These are phyloP conservation scores for Argyra leucocephala DNA, from an alignment of 2,888 invertebrate genomes.

Conservation along the genomic window DNA sequence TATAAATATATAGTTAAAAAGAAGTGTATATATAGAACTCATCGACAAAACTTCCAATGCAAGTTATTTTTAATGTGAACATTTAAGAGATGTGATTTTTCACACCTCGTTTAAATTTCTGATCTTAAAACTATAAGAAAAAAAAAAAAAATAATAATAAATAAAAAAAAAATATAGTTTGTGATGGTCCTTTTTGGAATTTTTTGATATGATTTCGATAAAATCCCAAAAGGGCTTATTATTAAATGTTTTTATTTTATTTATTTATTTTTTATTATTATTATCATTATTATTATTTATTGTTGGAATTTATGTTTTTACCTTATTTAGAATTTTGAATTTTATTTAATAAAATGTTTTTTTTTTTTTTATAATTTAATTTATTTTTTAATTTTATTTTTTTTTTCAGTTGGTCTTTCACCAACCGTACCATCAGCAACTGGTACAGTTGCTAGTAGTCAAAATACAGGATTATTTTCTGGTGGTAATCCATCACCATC, in stretches of 20 bases:
- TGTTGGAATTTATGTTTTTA: not conserved
- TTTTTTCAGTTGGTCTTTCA: slow-evolving; percentile 34
- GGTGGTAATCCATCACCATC: slow-evolving; percentile 46
- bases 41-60: too few species aligned
- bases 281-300: too few species aligned
- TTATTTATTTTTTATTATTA: not conserved
- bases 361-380: slow-evolving; percentile 18
- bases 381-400: slow-evolving; percentile 10
- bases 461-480: slow-evolving; percentile 37
- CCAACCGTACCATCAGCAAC: slow-evolving; percentile 42
- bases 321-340: not conserved
- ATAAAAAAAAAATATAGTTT: too few species aligned
- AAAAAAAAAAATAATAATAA: too few species aligned
- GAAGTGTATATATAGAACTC: not conserved
- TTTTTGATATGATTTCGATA: slow-evolving; percentile 1
- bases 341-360: slow-evolving; percentile 16
- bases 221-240: not conserved
- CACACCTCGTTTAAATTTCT: slow-evolving; percentile 2
- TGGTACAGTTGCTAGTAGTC: slow-evolving; percentile 28
- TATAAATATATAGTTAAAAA: too few species aligned
- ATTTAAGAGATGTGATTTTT: not conserved
- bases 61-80: not conserved
- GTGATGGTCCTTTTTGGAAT: not conserved
- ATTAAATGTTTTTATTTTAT: not conserved
- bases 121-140: too few species aligned